Evolutionary conservation across 2,797 vertebrate genomes (phyloP), one percentile per base, ranked within the genome.

Genomic region (Peromyscus melanophrys): DNA sequence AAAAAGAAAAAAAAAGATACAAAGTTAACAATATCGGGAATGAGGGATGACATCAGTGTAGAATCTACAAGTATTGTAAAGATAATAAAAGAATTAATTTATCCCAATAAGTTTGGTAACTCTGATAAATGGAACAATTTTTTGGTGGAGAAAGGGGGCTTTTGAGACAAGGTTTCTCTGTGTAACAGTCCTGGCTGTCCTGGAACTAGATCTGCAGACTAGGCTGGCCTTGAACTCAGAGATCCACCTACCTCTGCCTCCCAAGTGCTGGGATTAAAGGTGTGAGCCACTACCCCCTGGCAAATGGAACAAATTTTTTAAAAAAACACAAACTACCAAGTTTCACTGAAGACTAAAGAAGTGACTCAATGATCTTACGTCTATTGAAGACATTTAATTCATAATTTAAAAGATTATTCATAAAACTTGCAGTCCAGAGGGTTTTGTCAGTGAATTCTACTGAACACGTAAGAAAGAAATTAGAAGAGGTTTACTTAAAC

Each of bases 391-490:
- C 49, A 89, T 55, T 96, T 40, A 96, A 86, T 61, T 57, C 92
- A 29, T 67, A 86, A 40, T 92, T 97, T 73, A 92, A 89, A 96
- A 89, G 13, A 31, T 86, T 86, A 55, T 69, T 34, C 73, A 96
- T 49, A 82, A 92, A 95, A 61, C 69, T 65, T 71, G n/a, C 71
- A 25, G 31, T 14, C 69, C 27, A 78, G 75, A 80, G 59, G 12
- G 49, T 31, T 69, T 76, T n/a, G 21, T 21, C 52, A 59, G 46
- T 89, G 49, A 94, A 94, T 69, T 84, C 69, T 84, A 86, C 75
- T 40, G 80, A 91, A 86, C n/a, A 93, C 43, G 52, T 65, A 88
- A 87, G 52, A 69, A 78, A 83, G 57, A 96, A 94, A 89, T 87
- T 78, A 91, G 76, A 93, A 91, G 76, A 93, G 34, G 43, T 83